phyloP scores from a whole-genome alignment of 2,888 invertebrate species.

The Lasioglossum pauxillum region DNA sequence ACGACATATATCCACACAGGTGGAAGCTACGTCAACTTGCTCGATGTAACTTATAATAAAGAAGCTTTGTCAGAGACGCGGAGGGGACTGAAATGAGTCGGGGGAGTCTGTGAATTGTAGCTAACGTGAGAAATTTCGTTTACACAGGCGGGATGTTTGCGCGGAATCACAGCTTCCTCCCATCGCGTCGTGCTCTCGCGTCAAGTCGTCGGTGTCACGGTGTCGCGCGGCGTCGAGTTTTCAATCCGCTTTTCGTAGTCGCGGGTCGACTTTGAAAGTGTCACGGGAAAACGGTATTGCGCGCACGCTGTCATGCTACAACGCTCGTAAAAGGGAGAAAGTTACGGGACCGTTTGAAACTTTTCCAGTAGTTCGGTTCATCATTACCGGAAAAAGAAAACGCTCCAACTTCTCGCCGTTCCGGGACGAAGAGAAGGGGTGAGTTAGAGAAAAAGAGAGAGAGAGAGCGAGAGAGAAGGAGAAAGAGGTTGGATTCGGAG shows the following conservation, averaged over 20 bases:
- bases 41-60: neutral
- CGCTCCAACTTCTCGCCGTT: conserved; percentile 58
- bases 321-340: conserved; percentile 60
- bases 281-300: conserved; percentile 34
- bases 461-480: neutral
- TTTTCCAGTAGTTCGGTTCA: conserved; percentile 75
- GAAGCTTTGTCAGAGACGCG: neutral
- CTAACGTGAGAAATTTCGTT: conserved; percentile 16
- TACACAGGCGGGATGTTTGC: neutral
- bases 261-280: conserved; percentile 68
- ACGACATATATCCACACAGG: no score
- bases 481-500: conserved; percentile 16
- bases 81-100: neutral
- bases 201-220: conserved; percentile 47
- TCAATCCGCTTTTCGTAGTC: conserved; percentile 61
- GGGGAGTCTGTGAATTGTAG: neutral
- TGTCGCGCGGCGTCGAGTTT: conserved; percentile 42
- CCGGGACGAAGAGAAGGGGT: neutral
- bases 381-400: conserved; percentile 72
- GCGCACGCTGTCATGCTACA: conserved; percentile 39
- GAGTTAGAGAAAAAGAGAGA: neutral
- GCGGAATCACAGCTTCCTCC: conserved; percentile 5
- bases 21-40: neutral
- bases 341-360: conserved; percentile 68
- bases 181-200: neutral